A percentile compares a stretch with the other conserved stretches of the same genome.
Evolutionary conservation across 2,797 vertebrate species (phyloP).

Genomic region (Emydoidea blandingii): DNA sequence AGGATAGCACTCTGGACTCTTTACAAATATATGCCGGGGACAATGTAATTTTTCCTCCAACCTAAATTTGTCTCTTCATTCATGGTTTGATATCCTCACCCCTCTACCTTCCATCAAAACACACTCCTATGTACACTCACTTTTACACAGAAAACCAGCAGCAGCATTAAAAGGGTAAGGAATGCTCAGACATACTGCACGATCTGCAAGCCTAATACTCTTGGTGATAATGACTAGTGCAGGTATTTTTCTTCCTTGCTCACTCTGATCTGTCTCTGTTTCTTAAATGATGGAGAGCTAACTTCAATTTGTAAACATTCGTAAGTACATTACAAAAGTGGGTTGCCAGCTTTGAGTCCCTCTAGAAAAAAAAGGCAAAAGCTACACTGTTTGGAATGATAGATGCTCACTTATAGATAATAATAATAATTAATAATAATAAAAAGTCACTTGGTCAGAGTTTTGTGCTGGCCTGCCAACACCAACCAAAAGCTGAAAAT

Average conservation of each 20-base stretch:
- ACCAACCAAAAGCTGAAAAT: background rate
- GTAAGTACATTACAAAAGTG: background rate
- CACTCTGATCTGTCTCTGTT: background rate
- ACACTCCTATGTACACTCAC: rapidly evolving
- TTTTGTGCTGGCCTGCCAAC: constrained; percentile 71
- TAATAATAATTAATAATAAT: constrained; percentile 59
- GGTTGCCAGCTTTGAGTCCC: constrained; percentile 21
- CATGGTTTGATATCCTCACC: background rate
- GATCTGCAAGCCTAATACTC: rapidly evolving
- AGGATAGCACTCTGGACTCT: background rate
- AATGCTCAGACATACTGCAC: background rate
- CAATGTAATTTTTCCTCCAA: rapidly evolving
- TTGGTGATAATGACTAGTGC: rapidly evolving
- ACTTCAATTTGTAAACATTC: constrained; percentile 28
- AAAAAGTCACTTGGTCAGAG: constrained; percentile 54
- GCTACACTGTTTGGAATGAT: background rate
- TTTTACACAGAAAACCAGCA: background rate
- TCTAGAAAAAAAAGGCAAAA: background rate
- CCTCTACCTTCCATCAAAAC: background rate
- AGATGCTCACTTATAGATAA: constrained; percentile 46
- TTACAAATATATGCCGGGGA: rapidly evolving
- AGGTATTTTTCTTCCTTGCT: rapidly evolving
- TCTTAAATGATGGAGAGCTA: background rate
- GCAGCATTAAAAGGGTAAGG: rapidly evolving
- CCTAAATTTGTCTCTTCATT: rapidly evolving